These are phyloP conservation scores for Plodia interpunctella DNA, from an alignment of 1,140 invertebrate species.

Conservation along the genomic window DNA sequence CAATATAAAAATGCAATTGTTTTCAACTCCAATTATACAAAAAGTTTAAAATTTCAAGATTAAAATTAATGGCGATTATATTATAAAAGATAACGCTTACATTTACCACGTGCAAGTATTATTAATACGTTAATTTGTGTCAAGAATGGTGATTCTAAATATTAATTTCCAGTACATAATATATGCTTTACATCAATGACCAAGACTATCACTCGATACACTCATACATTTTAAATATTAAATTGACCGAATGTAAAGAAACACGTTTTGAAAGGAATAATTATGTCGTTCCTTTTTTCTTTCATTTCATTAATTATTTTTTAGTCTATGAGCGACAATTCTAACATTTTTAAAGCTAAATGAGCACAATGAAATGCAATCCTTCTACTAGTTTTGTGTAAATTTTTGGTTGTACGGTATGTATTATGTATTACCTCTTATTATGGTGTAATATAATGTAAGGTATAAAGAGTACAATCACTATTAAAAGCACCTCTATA, in stretches of 20 bases:
- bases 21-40: constrained; percentile 11
- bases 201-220: not conserved
- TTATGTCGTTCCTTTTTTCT: too few relatives aligned
- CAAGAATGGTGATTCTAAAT: not conserved
- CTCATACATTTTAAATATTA: not conserved
- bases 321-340: too few relatives aligned
- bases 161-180: not conserved
- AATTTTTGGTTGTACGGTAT: too few relatives aligned
- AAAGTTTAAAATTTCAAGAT: constrained; percentile 11
- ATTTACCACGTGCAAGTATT: constrained; percentile 14
- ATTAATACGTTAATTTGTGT: constrained; percentile 11
- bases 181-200: not conserved
- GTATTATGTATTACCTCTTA: not conserved
- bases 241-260: not conserved
- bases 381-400: too few relatives aligned
- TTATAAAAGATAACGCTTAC: constrained; percentile 11
- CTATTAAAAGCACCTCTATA: not conserved
- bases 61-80: constrained; percentile 12
- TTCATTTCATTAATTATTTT: too few relatives aligned
- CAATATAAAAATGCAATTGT: constrained; percentile 14
- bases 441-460: not conserved
- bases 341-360: too few relatives aligned
- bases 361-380: too few relatives aligned
- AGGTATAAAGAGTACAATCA: not conserved
- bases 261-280: not conserved